These are phyloP conservation scores for Diprion similis DNA, from an alignment of 1,140 invertebrate species.

Conservation along the genomic window DNA sequence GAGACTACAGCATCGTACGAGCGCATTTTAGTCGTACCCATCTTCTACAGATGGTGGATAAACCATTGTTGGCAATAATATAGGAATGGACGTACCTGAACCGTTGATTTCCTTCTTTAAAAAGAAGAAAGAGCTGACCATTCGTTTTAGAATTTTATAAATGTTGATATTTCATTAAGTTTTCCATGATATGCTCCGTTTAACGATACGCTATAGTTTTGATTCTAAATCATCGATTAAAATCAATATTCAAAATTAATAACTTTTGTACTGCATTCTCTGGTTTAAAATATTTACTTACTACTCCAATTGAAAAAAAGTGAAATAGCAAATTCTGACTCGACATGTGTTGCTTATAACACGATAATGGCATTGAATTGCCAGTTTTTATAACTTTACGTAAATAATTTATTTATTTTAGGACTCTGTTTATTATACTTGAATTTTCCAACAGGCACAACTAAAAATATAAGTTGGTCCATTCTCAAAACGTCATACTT, in stretches of 20 bases:
- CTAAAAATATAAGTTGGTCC: neutral
- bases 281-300: neutral
- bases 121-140: conserved; percentile 24
- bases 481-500: neutral
- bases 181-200: conserved; percentile 33
- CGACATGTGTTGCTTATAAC: neutral
- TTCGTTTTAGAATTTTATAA: conserved; percentile 41
- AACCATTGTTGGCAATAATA: conserved; percentile 5
- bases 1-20: no score
- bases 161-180: conserved; percentile 39
- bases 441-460: neutral
- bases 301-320: conserved; percentile 12
- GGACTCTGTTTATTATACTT: neutral
- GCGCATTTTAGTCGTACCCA: neutral
- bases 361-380: neutral
- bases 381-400: conserved; percentile 10
- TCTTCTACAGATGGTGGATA: neutral
- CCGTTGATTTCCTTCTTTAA: neutral
- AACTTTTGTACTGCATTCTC: conserved; percentile 7
- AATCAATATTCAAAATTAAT: neutral
- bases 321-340: conserved; percentile 8
- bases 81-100: conserved; percentile 7
- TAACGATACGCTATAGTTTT: conserved; percentile 13
- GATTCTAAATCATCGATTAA: conserved; percentile 21
- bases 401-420: conserved; percentile 26